Percentiles rank a stretch among this genome's conserved stretches.
These are phyloP conservation scores for Paracentrotus lividus DNA, from an alignment of 53 echinoderm and acorn worm genomes.

Conservation along the genomic window DNA sequence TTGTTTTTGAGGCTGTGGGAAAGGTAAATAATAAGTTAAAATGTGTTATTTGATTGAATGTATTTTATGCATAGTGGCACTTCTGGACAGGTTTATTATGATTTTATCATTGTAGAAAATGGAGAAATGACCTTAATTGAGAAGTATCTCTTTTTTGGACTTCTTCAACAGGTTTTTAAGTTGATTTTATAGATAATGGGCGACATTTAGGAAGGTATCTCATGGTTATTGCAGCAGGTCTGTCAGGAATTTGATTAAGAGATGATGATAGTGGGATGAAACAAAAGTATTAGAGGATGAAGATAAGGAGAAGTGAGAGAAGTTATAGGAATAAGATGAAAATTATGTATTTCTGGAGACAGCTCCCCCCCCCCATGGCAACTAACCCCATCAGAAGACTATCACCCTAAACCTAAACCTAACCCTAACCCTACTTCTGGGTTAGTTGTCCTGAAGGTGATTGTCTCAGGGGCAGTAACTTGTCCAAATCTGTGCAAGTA, in stretches of 20 bases:
- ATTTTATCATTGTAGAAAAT: background rate
- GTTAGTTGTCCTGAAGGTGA: no score
- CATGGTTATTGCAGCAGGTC: background rate
- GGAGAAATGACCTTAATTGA: background rate
- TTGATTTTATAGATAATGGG: no score
- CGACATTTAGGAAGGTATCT: no score
- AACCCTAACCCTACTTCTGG: no score
- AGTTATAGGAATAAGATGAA: background rate
- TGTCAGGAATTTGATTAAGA: background rate
- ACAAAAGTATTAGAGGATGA: background rate
- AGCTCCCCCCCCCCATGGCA: no score
- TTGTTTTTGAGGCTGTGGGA: background rate
- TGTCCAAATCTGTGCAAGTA: no score
- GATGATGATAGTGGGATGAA: background rate
- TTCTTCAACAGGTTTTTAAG: no score
- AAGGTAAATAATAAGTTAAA: background rate
- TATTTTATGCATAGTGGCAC: background rate
- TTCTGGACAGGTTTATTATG: background rate
- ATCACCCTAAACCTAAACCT: no score
- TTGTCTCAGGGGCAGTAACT: no score
- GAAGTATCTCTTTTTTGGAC: background rate
- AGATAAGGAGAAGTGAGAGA: background rate
- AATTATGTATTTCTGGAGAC: no score
- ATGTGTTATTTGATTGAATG: background rate
- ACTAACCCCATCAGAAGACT: no score